Evolutionary conservation across 2,888 invertebrate genomes (phyloP), one percentile per base, ranked within the genome.

Genomic region (Capitulum mitella): DNA sequence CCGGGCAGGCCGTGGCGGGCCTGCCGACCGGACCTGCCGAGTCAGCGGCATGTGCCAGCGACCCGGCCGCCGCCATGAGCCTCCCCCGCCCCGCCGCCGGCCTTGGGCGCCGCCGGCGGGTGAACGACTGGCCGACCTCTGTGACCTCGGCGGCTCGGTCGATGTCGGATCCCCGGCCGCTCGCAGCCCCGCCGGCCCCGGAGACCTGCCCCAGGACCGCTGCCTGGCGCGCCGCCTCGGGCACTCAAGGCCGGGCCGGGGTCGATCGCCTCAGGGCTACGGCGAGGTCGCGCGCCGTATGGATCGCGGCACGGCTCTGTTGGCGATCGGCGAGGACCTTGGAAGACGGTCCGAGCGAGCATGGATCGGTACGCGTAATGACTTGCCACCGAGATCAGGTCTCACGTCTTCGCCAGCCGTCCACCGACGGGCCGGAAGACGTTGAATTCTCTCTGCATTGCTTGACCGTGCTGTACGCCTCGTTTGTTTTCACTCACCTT

Each of bases 251-350:
- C 58, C 58, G 29, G 29, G 10, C 29, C n/a, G 58, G 10, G 58
- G 58, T 58, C 58, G 58, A 58, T 58, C 8, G 29, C n/a, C 29
- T 58, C 58, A 58, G 58, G 58, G 58, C n/a, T 58, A 58, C 58
- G 58, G 29, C 58, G 58, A 58, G 58, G 58, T 29, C 58, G 29
- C n/a, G 10, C 58, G n/a, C 43, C 43, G 29, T 58, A 58, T 58
- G 29, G 58, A 58, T 58, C 58, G 58, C 43, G 12, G 5, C 6
- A 12, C 43, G 43, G 43, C 43, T n/a, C n/a, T n/a, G n/a, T n/a
- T n/a, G n/a, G n/a, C n/a, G n/a, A n/a, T n/a, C n/a, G n/a, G n/a
- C n/a, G n/a, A n/a, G 43, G 43, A 12, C 6, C 43, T 43, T 43
- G 43, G 43, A 43, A 12, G 43, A 43, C 6, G 5, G 43, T n/a